These are phyloP conservation scores for Elaphurus davidianus DNA, from an alignment of 2,113 vertebrate species.

Conservation along the genomic window DNA sequence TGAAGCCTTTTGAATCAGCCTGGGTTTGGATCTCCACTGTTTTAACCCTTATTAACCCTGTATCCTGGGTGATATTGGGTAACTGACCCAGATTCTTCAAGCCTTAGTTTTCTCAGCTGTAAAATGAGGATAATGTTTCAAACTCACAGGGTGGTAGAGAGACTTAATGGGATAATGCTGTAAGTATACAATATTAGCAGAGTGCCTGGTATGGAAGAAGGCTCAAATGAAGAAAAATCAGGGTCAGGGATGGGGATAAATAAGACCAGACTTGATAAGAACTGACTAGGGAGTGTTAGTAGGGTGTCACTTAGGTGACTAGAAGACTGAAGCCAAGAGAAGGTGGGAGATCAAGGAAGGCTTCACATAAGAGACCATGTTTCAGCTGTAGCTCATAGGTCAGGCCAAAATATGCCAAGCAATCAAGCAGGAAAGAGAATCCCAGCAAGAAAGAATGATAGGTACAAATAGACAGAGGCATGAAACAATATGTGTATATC, in stretches of 20 bases:
- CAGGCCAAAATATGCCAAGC: background rate
- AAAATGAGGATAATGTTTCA: background rate
- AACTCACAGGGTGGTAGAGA: background rate
- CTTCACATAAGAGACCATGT: background rate
- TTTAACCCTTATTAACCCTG: background rate
- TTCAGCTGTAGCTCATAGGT: background rate
- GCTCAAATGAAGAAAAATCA: background rate
- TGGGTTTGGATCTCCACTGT: background rate
- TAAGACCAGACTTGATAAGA: background rate
- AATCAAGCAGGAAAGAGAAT: constrained; percentile 10
- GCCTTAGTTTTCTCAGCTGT: constrained; percentile 7
- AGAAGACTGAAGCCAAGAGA: constrained; percentile 7
- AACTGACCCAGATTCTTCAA: constrained; percentile 4
- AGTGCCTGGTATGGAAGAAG: background rate
- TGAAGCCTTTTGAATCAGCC: constrained; percentile 7
- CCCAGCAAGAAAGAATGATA: background rate
- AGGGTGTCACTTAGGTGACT: background rate
- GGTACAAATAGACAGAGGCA: background rate
- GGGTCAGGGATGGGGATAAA: background rate
- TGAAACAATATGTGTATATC: background rate
- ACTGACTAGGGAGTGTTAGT: background rate
- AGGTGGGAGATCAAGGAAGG: background rate
- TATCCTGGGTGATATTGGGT: background rate
- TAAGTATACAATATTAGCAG: background rate
- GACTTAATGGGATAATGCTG: background rate